These are phyloP conservation scores for Coelinius sp. DNA, from an alignment of 2,888 invertebrate genomes.

Conservation along the genomic window DNA sequence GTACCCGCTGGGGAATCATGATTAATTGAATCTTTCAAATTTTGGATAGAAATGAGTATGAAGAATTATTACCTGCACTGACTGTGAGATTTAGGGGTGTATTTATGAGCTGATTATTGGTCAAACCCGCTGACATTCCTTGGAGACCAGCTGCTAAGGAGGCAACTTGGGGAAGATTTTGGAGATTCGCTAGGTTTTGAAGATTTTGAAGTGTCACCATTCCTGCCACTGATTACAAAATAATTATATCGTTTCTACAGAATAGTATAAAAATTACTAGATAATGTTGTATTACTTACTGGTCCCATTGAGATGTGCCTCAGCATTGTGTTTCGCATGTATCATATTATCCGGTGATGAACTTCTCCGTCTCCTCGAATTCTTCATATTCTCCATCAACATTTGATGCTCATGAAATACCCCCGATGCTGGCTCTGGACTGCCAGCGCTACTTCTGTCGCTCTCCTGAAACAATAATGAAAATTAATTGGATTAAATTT, in stretches of 20 bases:
- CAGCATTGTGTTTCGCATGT: slow-evolving; percentile 72
- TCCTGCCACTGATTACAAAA: slow-evolving; percentile 76
- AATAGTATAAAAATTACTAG: neutral
- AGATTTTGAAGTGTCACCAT: slow-evolving; percentile 83
- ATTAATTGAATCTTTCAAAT: neutral
- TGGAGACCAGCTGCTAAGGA: slow-evolving; percentile 77
- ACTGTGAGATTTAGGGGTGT: slow-evolving; percentile 89
- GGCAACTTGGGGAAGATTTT: slow-evolving; percentile 77
- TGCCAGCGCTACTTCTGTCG: slow-evolving; percentile 69
- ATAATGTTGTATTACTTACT: slow-evolving; percentile 72
- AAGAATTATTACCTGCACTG: slow-evolving; percentile 71
- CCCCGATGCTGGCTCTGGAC: slow-evolving; percentile 65
- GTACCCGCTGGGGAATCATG: slow-evolving; percentile 59
- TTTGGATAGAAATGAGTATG: no score
- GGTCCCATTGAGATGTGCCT: slow-evolving; percentile 77
- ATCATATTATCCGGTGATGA: slow-evolving; percentile 69
- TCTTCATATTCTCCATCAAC: slow-evolving; percentile 65
- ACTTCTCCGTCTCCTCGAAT: slow-evolving; percentile 63
- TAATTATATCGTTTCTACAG: neutral
- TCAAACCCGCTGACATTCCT: slow-evolving; percentile 73
- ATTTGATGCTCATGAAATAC: slow-evolving; percentile 66
- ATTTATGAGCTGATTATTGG: slow-evolving; percentile 79
- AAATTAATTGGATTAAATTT: slow-evolving; percentile 28
- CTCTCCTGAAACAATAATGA: slow-evolving; percentile 62
- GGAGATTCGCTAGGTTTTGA: slow-evolving; percentile 84